phyloP scores from a whole-genome alignment of 2,113 vertebrate species.

The Misgurnus anguillicaudatus region DNA sequence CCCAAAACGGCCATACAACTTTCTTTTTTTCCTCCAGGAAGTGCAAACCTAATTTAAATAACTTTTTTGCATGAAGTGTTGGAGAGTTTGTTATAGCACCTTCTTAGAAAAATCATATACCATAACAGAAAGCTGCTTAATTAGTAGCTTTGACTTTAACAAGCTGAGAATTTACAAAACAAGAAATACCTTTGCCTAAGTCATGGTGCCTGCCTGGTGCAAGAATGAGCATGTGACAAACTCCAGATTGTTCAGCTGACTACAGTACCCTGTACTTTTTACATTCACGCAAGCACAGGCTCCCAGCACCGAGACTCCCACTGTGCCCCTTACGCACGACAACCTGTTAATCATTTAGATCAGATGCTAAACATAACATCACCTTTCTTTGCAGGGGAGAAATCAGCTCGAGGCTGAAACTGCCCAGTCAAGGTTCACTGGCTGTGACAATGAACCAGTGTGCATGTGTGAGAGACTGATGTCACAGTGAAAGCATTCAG shows the following conservation, averaged over 20 bases:
- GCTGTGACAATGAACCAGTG: slow-evolving; percentile 72
- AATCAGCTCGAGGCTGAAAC: slow-evolving; percentile 36
- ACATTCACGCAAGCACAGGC: slow-evolving; percentile 56
- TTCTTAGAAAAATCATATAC: too few relatives aligned
- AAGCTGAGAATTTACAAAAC: slow-evolving; percentile 55
- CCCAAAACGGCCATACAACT: too few relatives aligned
- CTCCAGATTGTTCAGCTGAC: slow-evolving; percentile 68
- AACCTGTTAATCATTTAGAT: slow-evolving; percentile 70
- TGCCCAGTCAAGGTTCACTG: slow-evolving; percentile 50
- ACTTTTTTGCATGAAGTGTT: too few relatives aligned
- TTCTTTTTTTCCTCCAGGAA: too few relatives aligned
- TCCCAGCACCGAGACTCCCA: slow-evolving; percentile 51
- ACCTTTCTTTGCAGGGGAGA: slow-evolving; percentile 55
- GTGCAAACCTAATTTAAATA: too few relatives aligned
- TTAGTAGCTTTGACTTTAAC: slow-evolving; percentile 25
- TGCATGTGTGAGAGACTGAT: slow-evolving; percentile 65
- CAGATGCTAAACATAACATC: slow-evolving; percentile 47
- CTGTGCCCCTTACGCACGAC: slow-evolving; percentile 55
- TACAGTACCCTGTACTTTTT: slow-evolving; percentile 54
- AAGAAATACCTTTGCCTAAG: slow-evolving; percentile 50
- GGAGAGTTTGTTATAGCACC: too few relatives aligned
- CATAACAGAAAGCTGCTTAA: neutral
- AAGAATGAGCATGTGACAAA: slow-evolving; percentile 76
- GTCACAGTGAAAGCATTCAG: slow-evolving; percentile 74
- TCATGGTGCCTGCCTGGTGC: slow-evolving; percentile 64